Evolutionary conservation across 2,797 vertebrate genomes (phyloP).

Genomic region (Centroberyx gerrardi): DNA sequence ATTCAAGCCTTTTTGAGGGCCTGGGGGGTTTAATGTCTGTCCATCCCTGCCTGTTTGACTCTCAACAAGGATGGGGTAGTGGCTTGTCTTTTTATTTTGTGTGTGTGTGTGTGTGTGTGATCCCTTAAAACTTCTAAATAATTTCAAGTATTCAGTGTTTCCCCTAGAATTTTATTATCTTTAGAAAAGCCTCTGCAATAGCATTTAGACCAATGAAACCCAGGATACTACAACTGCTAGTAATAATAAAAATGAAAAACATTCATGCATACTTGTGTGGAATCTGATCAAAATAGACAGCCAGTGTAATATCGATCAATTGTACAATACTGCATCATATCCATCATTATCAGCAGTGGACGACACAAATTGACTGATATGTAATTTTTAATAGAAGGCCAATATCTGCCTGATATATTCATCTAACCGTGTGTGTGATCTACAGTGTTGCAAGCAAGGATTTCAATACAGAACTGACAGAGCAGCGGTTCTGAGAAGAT

Average conservation of each 20-base stretch:
- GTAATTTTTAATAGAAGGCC: too few species aligned
- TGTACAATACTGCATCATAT: not conserved
- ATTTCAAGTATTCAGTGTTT: too few species aligned
- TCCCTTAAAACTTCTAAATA: too few species aligned
- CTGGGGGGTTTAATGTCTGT: conserved; percentile 26
- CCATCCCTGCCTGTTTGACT: conserved; percentile 39
- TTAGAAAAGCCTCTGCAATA: too few species aligned
- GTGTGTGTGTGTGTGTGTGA: not conserved
- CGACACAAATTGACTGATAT: not conserved
- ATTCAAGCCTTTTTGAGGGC: conserved; percentile 59
- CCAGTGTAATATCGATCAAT: not conserved
- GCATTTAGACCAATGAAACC: not conserved
- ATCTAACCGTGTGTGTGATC: too few species aligned
- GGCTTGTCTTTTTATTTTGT: conserved; percentile 33
- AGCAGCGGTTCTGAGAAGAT: conserved; percentile 59
- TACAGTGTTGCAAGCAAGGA: conserved; percentile 6
- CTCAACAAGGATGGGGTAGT: conserved; percentile 42
- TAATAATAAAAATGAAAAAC: not conserved
- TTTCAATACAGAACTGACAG: conserved; percentile 33
- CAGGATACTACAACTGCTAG: not conserved
- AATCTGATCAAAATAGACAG: conserved; percentile 3
- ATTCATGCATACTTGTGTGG: too few species aligned
- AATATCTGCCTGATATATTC: not conserved
- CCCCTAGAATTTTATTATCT: too few species aligned
- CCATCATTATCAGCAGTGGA: not conserved